Percentiles rank a stretch among this genome's conserved stretches.
Conservation (phyloP, 2,797 vertebrate species). For the Helostoma temminkii region DNA sequence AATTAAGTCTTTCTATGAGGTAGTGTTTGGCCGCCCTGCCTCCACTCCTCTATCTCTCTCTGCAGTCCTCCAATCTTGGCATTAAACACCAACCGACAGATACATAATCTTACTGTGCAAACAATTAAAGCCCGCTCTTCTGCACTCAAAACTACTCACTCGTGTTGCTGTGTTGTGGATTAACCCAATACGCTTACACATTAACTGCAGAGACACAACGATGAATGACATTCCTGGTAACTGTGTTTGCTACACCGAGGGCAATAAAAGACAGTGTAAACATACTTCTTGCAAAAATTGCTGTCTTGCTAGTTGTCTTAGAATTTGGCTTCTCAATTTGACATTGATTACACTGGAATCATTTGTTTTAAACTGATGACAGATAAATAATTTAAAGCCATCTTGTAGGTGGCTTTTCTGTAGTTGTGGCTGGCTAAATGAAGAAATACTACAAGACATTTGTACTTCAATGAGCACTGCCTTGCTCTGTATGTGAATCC, state of each 20-base stretch:
- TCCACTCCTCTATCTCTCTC: conserved; percentile 21
- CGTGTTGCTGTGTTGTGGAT: conserved; percentile 67
- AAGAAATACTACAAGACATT: conserved; percentile 18
- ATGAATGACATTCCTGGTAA: conserved; percentile 70
- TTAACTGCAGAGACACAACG: conserved; percentile 54
- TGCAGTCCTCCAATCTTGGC: conserved; percentile 59
- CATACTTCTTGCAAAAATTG: conserved; percentile 37
- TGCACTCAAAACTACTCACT: conserved; percentile 70
- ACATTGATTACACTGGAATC: not conserved
- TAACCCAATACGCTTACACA: conserved; percentile 73
- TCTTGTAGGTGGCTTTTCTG: not conserved
- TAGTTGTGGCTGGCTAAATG: not conserved
- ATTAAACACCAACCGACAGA: conserved; percentile 70
- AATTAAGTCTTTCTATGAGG: conserved; percentile 46
- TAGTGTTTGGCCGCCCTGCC: conserved; percentile 42
- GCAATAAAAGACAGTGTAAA: conserved; percentile 48
- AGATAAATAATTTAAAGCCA: not conserved
- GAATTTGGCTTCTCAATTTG: conserved; percentile 49
- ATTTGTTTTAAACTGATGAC: not conserved
- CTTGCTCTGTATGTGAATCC: conserved; percentile 24
- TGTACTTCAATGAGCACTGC: conserved; percentile 4
- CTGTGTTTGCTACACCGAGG: conserved; percentile 50
- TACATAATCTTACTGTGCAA: conserved; percentile 79
- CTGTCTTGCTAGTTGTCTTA: conserved; percentile 40
- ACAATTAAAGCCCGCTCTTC: conserved; percentile 79